phyloP scores from a whole-genome alignment of 2,888 invertebrate genomes.

The Callimorpha dominula region DNA sequence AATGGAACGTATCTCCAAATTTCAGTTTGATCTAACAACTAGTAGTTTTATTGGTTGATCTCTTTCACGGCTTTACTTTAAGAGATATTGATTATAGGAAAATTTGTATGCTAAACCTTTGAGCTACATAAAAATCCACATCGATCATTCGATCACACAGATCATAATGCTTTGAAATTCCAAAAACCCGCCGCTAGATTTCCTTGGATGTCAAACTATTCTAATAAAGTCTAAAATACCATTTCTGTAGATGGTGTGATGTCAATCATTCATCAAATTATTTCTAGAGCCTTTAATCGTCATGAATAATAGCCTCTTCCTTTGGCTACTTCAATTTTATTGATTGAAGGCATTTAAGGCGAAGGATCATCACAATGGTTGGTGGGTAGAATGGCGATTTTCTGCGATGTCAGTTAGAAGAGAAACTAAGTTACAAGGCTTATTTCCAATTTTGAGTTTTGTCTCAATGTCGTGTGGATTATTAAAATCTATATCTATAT shows the following conservation, averaged over 20 bases:
- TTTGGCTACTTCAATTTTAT: conserved; percentile 17
- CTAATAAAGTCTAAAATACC: neutral
- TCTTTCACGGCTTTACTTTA: too few species aligned
- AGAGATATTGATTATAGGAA: too few species aligned
- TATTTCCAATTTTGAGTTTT: neutral
- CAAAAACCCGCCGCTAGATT: too few species aligned
- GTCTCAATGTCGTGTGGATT: neutral
- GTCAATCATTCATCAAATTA: conserved; percentile 18
- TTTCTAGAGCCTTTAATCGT: conserved; percentile 17
- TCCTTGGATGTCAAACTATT: neutral
- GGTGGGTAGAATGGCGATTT: conserved; percentile 5
- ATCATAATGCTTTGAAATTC: too few species aligned
- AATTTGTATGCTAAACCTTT: too few species aligned
- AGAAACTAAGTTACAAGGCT: neutral
- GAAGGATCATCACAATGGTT: conserved; percentile 9
- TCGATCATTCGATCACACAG: too few species aligned
- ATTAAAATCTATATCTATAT: too few species aligned
- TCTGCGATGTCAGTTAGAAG: neutral
- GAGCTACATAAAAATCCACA: too few species aligned
- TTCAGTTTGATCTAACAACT: too few species aligned
- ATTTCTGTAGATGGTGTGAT: neutral
- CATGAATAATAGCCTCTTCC: conserved; percentile 11
- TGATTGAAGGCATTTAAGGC: conserved; percentile 13
- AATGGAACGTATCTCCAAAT: neutral
- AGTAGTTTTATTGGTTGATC: too few species aligned